Evolutionary conservation across 2,888 invertebrate species (phyloP).

Genomic region (Bhutanitis thaidina): DNA sequence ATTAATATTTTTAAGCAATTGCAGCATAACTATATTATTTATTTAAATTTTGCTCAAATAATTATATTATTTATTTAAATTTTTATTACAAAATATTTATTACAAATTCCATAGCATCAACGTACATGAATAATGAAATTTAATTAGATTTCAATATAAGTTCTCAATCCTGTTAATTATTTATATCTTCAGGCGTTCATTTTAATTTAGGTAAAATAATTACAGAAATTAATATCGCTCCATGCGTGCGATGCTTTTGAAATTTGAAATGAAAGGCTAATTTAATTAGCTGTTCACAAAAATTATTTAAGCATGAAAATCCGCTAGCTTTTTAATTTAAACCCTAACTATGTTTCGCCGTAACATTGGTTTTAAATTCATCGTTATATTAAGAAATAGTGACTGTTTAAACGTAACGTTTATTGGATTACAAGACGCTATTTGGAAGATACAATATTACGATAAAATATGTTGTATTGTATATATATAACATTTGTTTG

Average conservation of each 20-base stretch:
- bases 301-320: conserved; percentile 8
- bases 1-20: too few relatives aligned
- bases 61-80: too few relatives aligned
- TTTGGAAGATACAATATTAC: too few relatives aligned
- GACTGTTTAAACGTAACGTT: not conserved
- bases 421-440: not conserved
- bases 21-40: too few relatives aligned
- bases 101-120: too few relatives aligned
- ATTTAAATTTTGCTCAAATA: too few relatives aligned
- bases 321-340: conserved; percentile 11
- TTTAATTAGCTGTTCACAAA: conserved; percentile 9
- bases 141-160: not conserved
- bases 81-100: too few relatives aligned
- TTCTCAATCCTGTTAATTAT: conserved; percentile 1
- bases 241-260: conserved; percentile 5
- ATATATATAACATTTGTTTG: too few relatives aligned
- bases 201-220: conserved; percentile 13
- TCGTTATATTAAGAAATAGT: not conserved
- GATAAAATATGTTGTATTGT: too few relatives aligned
- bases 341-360: not conserved
- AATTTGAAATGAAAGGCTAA: conserved; percentile 11
- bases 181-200: not conserved
- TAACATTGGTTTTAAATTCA: not conserved
- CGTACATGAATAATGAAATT: too few relatives aligned
- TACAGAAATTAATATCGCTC: conserved; percentile 4